Base-by-base conservation (phyloP, 2,797 vertebrate species). In the Prunella strophiata region DNA sequence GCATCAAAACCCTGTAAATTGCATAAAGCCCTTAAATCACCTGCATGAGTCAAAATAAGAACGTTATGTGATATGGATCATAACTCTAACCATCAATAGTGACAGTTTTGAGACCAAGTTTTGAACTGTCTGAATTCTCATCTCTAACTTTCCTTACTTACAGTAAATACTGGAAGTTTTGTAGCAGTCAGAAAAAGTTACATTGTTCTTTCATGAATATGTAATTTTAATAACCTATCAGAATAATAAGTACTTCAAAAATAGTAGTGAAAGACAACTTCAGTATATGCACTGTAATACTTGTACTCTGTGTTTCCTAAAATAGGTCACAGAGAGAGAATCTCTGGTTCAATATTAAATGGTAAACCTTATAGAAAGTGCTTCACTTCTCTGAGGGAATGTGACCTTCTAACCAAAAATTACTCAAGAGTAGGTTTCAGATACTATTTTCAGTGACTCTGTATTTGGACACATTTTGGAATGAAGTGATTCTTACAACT, bases 221-320 rank as follows among this genome's bases (percentile, higher is more conserved):
- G 38, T 79, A 87, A 85, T 43, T 82, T n/a, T 51, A 91, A 83
- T 80, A 87, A 85, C 34, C 26, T 68, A 75, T 59, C 57, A 67
- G 63, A 91, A 82, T 62, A 87, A 76, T 29, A 88, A 34, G 42
- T 61, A 55, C 62, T 80, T 59, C n/a, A 80, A 77, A 92, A 94
- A 83, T 58, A 80, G 63, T 50, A 61, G 57, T 40, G 45, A 77
- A 82, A 91, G 61, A 76, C 48, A 87, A 61, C n/a, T 80, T 91
- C 65, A 50, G 19, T n/a, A 26, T 80, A 16, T 59, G 61, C 52
- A 23, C 29, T 85, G 47, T 51, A 84, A 59, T 70, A 52, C 63
- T 61, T 63, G 47, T 65, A 51, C 30, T 80, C 80, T 65, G 22
- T 2, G 1, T 58, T 93, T 91, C 89, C 59, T 78, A 75, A 95